phyloP scores from a whole-genome alignment of 2,888 invertebrate genomes.

The Tachina lurida region DNA sequence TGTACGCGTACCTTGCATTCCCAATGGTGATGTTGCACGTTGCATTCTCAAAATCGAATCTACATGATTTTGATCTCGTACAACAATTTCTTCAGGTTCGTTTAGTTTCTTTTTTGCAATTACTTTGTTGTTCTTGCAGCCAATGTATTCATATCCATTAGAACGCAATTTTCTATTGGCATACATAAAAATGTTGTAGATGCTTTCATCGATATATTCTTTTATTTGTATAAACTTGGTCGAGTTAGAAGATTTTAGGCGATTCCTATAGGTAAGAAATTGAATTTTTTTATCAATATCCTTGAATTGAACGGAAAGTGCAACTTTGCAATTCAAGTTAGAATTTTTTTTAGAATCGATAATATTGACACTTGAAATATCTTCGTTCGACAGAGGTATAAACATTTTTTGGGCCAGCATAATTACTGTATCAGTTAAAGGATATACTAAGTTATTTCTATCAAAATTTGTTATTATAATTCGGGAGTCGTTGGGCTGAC shows the following conservation, averaged over 20 bases:
- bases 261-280: constrained; percentile 16
- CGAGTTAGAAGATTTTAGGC: neutral
- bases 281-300: constrained; percentile 13
- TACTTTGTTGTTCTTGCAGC: constrained; percentile 11
- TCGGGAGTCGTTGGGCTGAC: neutral
- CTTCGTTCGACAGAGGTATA: neutral
- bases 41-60: constrained; percentile 1
- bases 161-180: constrained; percentile 34
- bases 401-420: constrained; percentile 25
- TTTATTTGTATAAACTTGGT: neutral
- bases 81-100: constrained; percentile 14
- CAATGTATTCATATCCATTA: constrained; percentile 30
- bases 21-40: too few species aligned
- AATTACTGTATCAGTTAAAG: neutral
- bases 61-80: constrained; percentile 25
- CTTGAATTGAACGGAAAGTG: constrained; percentile 21
- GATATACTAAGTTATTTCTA: neutral
- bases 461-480: constrained; percentile 25
- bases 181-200: constrained; percentile 32
- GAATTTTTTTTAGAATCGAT: neutral
- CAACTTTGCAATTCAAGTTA: neutral
- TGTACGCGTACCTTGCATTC: too few species aligned
- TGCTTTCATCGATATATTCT: constrained; percentile 18
- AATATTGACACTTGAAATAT: constrained; percentile 8
- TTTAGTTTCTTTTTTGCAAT: constrained; percentile 27